Base-by-base conservation (phyloP, 2,113 vertebrate species). In the Elephantulus edwardii region DNA sequence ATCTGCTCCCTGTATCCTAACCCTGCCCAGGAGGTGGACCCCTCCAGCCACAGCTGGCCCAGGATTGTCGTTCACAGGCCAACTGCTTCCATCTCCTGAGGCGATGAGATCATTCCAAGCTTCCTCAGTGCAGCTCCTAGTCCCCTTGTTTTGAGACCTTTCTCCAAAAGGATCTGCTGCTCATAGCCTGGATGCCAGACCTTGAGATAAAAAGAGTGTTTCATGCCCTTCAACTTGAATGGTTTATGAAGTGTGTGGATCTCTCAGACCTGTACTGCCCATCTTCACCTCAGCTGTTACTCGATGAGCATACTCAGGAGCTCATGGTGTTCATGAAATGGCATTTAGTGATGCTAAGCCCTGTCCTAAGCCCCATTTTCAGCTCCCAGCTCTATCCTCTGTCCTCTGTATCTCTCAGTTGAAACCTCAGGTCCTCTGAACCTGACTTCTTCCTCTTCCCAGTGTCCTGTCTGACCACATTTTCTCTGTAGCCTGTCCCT, bases 61-160 rank as follows among this genome's bases (percentile, higher is more conserved):
- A 1, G 1, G 48, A 33, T 33, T 33, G 46, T 46, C 38, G 5
- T 86, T 88, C 81, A 46, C 76, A 83, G 66, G 33, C 54, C 26
- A 62, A 35, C 38, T 83, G 81, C 86, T 90, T 92, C 80, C 56
- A 72, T 77, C 83, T 84, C 70, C 86, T 5, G 0, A 10, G 72
- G 87, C 19, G 60, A 86, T 30, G 68, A 93, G 82, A 78, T 79
- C 42, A 35, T 76, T 38, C 71, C 92, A 89, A 95, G 85, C 64
- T 93, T 86, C 84, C 91, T 71, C 62, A 42, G 58, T 87, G 38
- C 68, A 82, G 58, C 85, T 60, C 74, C 50, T 87, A 38, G 70
- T 89, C 86, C 78, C 64, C 17, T 66, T 78, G 42, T 71, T 44
- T 83, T 72, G 83, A 89, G 71, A 68, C 56, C 40, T 93, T 94